Conservation (phyloP, 2,797 vertebrate genomes). For the Chaetodon trifasciatus region DNA sequence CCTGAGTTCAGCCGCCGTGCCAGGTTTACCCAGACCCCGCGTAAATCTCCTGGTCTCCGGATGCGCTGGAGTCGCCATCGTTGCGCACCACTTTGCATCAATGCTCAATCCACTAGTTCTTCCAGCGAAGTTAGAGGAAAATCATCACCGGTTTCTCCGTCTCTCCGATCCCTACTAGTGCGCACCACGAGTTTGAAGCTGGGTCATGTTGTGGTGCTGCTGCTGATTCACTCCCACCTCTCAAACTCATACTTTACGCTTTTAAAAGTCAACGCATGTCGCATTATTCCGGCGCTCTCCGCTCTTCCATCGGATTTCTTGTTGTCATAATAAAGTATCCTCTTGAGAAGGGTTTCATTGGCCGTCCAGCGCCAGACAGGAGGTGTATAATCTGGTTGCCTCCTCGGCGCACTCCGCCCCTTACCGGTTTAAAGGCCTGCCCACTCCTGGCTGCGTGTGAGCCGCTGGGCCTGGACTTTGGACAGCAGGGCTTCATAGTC, state of each 20-base stretch:
- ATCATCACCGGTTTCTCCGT: conserved; percentile 50
- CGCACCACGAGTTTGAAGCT: conserved; percentile 60
- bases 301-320: conserved; percentile 19
- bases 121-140: conserved; percentile 31
- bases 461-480: conserved; percentile 64
- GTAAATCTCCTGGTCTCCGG: conserved; percentile 95
- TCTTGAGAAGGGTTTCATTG: conserved; percentile 52
- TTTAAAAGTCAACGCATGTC: conserved; percentile 20
- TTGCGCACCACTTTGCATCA: conserved; percentile 54
- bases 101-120: conserved; percentile 41
- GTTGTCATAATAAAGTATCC: conserved; percentile 55
- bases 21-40: conserved; percentile 93
- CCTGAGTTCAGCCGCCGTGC: conserved; percentile 94
- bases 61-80: conserved; percentile 79
- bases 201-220: conserved; percentile 58
- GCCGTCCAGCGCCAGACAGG: conserved; percentile 53
- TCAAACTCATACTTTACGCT: conserved; percentile 43
- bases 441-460: conserved; percentile 35
- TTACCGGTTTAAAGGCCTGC: conserved; percentile 65
- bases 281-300: conserved; percentile 15
- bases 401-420: conserved; percentile 71
- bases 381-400: conserved; percentile 67
- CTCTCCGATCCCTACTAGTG: conserved; percentile 33
- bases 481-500: conserved; percentile 15
- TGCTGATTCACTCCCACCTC: conserved; percentile 37